These are phyloP conservation scores for Caradrina kadenii DNA, from an alignment of 2,888 invertebrate species.

Conservation along the genomic window DNA sequence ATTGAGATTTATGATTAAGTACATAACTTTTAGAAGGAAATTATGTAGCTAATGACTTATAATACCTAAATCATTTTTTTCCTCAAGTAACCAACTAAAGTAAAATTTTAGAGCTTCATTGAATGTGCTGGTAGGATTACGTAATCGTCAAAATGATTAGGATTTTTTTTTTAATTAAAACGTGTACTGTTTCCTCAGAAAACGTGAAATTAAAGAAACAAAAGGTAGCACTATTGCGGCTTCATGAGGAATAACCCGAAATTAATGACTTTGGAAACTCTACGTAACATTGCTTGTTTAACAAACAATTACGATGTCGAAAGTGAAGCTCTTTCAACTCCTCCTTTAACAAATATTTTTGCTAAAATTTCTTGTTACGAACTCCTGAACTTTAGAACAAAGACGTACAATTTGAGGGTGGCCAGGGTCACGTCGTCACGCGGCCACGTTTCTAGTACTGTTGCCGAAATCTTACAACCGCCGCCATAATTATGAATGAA, in stretches of 20 bases:
- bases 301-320: background rate
- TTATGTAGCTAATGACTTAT: background rate
- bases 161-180: background rate
- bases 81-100: too few relatives aligned
- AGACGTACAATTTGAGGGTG: background rate
- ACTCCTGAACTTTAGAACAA: background rate
- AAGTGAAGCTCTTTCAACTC: background rate
- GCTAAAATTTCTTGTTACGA: background rate
- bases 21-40: background rate
- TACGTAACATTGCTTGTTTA: background rate
- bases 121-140: background rate
- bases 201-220: background rate
- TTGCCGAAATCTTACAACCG: background rate
- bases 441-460: background rate
- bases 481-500: background rate
- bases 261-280: background rate
- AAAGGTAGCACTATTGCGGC: background rate
- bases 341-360: constrained; percentile 5
- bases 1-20: background rate
- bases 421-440: too few relatives aligned
- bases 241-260: too few relatives aligned
- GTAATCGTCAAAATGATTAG: background rate
- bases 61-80: too few relatives aligned
- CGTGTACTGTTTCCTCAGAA: background rate
- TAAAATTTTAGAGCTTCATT: too few relatives aligned